phyloP scores from a whole-genome alignment of 2,888 invertebrate species.

The Sericinus montela region DNA sequence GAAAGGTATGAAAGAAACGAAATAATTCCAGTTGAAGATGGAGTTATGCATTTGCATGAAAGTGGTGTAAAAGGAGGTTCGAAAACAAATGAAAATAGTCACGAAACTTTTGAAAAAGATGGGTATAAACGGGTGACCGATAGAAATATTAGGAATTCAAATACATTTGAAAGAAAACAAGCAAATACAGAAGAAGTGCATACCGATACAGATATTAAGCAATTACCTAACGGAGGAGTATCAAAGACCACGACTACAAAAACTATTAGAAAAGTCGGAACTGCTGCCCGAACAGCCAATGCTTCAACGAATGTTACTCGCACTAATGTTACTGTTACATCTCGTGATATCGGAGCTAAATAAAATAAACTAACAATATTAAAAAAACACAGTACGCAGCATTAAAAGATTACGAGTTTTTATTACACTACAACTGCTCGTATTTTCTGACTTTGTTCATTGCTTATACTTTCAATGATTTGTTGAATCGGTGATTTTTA shows the following conservation, averaged over 20 bases:
- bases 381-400: neutral
- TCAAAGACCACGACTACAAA: slow-evolving; percentile 66
- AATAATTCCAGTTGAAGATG: slow-evolving; percentile 59
- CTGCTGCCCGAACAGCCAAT: slow-evolving; percentile 59
- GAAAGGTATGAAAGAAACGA: slow-evolving; percentile 59
- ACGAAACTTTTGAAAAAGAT: slow-evolving; percentile 47
- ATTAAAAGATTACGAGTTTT: neutral
- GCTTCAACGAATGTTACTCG: slow-evolving; percentile 52
- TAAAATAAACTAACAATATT: slow-evolving; percentile 31
- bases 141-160: slow-evolving; percentile 48
- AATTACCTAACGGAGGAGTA: slow-evolving; percentile 60
- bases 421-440: neutral
- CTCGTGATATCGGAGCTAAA: slow-evolving; percentile 66
- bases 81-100: slow-evolving; percentile 45
- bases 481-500: neutral
- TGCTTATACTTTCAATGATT: neutral
- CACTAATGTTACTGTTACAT: slow-evolving; percentile 59
- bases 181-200: slow-evolving; percentile 56
- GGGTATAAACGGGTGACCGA: slow-evolving; percentile 58
- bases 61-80: slow-evolving; percentile 52
- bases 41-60: slow-evolving; percentile 45
- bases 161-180: slow-evolving; percentile 55
- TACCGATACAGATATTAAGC: slow-evolving; percentile 58
- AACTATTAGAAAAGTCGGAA: slow-evolving; percentile 59
- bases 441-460: neutral